Conservation (phyloP, 30 jellyfish, hydroid and myxozoan species). For the Hydractinia symbiolongicarpus region DNA sequence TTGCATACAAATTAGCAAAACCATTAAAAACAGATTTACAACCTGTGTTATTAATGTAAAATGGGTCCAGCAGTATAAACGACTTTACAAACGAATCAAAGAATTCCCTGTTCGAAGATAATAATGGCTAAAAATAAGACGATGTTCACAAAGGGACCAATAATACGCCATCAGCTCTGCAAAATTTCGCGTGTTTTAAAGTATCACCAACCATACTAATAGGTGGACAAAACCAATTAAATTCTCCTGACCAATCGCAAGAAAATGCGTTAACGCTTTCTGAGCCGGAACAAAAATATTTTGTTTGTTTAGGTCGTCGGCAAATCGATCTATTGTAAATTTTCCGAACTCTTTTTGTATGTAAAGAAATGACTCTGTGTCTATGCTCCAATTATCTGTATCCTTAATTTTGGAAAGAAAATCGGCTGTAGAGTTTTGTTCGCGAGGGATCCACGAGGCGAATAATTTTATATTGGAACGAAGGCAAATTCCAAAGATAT, state of each 20-base stretch:
- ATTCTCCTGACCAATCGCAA: not conserved
- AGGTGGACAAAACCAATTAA: constrained; percentile 15
- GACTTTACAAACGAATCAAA: not conserved
- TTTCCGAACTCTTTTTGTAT: not conserved
- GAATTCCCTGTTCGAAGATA: not conserved
- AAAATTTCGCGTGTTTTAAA: constrained; percentile 1
- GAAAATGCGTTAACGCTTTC: constrained; percentile 10
- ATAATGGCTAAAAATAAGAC: constrained; percentile 10
- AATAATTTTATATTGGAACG: no score
- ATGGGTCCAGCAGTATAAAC: constrained; percentile 3
- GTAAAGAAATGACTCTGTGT: no score
- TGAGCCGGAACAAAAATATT: constrained; percentile 9
- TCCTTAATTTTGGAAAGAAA: no score
- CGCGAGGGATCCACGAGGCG: no score
- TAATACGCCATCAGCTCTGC: constrained; percentile 7
- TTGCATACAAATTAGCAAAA: not conserved
- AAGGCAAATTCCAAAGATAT: no score
- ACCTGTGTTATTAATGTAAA: not conserved
- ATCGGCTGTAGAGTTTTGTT: no score
- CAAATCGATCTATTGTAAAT: constrained; percentile 13
- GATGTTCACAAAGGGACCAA: not conserved
- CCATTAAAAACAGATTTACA: not conserved
- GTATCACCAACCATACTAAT: constrained; percentile 1
- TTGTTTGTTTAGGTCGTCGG: constrained; percentile 15
- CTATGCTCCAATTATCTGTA: no score